Evolutionary conservation across 2,888 invertebrate genomes (phyloP), one percentile per base, ranked within the genome.

Genomic region (Gymnocheta viridis): DNA sequence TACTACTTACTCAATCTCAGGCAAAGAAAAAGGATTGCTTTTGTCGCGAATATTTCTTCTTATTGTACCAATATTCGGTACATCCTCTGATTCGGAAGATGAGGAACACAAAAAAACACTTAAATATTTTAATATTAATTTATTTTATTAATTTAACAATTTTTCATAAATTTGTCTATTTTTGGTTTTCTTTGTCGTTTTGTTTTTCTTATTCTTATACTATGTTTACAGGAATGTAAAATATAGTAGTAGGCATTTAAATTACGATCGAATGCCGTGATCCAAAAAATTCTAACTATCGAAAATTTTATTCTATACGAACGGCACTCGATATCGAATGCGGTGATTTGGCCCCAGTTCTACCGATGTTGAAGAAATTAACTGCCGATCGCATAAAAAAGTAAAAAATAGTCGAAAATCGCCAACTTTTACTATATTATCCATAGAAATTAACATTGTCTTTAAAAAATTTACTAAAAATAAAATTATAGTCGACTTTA

Each of bases 201-300:
- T 5, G 14, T 41, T 41, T 41, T 41, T 41, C 41, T 41, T 41
- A 41, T 41, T 41, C 5, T 41, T 2, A n/a, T 41, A n/a, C 5
- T n/a, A n/a, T n/a, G n/a, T 14, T n/a, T 41, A 41, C 41, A 41
- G 41, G 5, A 5, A 41, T 41, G 41, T 14, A 41, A 41, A n/a
- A 41, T 32, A 41, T 6, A 41, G 41, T n/a, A 41, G 41, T 14
- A 41, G 7, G 32, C 32, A 41, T 41, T 19, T 32, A 56, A 70
- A 70, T 70, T 70, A 56, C 56, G 69, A 69, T 69, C 69, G 69
- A 54, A 38, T 69, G n/a, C 69, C 2, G 32, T 69, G 56, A 70
- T 70, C 70, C 38, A 29, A 66, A 49, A 56, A 60, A n/a, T 41
- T 41, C 3, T 5, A n/a, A 7, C 41, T n/a, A n/a, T 41, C n/a